A percentile compares a stretch with the other conserved stretches of the same genome.
These are phyloP conservation scores for Galerucella nymphaeae DNA, from an alignment of 2,888 invertebrate species.

Conservation along the genomic window DNA sequence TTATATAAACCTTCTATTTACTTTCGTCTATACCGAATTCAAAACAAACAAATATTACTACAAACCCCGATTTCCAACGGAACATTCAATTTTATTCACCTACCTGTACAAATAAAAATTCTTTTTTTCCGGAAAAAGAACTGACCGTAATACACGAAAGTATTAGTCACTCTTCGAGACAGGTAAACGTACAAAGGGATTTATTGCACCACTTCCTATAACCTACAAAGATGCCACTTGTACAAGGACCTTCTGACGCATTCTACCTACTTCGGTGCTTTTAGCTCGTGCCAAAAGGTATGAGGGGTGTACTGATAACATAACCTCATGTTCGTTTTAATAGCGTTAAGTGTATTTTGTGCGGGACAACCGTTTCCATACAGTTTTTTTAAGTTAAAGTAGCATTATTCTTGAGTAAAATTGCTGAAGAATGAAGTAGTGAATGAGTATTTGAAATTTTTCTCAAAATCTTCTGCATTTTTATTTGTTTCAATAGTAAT, in stretches of 20 bases:
- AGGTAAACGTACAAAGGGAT: constrained; percentile 2
- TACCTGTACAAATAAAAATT: constrained; percentile 1
- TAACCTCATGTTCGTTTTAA: neutral
- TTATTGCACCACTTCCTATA: constrained; percentile 9
- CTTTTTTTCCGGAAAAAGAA: neutral
- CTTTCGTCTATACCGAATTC: too few species aligned
- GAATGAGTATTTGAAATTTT: too few species aligned
- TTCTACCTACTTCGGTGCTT: neutral
- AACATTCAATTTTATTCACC: neutral
- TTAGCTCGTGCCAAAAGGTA: constrained; percentile 7
- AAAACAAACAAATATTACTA: neutral
- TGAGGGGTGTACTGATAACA: neutral
- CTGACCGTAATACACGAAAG: neutral
- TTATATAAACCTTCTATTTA: too few species aligned
- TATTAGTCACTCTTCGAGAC: neutral
- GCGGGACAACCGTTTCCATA: too few species aligned
- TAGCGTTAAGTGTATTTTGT: neutral
- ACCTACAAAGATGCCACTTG: constrained; percentile 4
- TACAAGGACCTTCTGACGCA: neutral
- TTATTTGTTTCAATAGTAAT: too few species aligned
- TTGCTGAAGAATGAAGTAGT: too few species aligned
- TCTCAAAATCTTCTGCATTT: too few species aligned
- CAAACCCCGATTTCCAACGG: neutral
- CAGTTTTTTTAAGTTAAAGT: too few species aligned
- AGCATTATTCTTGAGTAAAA: too few species aligned